phyloP scores from a whole-genome alignment of 1,140 invertebrate species.

The Papilio aristodemus region DNA sequence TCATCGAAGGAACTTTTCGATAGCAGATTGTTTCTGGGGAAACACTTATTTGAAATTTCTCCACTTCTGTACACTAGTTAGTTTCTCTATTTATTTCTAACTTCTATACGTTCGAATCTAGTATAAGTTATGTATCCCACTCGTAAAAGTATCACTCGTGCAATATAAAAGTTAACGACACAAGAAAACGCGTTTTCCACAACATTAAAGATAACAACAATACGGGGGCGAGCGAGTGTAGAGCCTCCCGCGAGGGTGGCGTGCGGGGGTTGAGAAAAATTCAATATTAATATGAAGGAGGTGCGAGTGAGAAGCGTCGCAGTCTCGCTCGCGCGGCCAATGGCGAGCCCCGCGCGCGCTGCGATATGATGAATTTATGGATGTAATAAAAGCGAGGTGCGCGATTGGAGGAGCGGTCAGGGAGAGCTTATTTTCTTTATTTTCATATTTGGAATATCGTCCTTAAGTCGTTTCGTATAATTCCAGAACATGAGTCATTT shows the following conservation, averaged over 20 bases:
- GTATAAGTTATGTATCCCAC: constrained; percentile 76
- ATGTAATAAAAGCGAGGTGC: constrained; percentile 82
- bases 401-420: constrained; percentile 79
- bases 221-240: constrained; percentile 77
- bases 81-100: constrained; percentile 16
- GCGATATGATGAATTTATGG: constrained; percentile 83
- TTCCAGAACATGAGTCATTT: constrained; percentile 48
- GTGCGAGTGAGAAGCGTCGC: constrained; percentile 75
- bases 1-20: constrained; percentile 2
- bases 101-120: constrained; percentile 37
- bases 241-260: constrained; percentile 76
- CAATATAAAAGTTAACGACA: constrained; percentile 81
- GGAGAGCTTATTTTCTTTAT: constrained; percentile 78
- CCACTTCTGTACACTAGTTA: neutral
- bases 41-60: neutral
- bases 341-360: constrained; percentile 73
- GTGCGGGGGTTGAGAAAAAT: constrained; percentile 81
- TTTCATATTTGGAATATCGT: constrained; percentile 77
- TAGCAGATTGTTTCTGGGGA: constrained; percentile 2
- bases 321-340: constrained; percentile 78
- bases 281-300: constrained; percentile 84
- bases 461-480: constrained; percentile 56
- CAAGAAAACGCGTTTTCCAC: constrained; percentile 81
- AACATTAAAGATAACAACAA: constrained; percentile 81
- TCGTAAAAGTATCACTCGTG: constrained; percentile 79